A percentile compares a stretch with the other conserved stretches of the same genome.
Evolutionary conservation across 2,888 invertebrate species (phyloP).

Genomic region (Phania funesta): DNA sequence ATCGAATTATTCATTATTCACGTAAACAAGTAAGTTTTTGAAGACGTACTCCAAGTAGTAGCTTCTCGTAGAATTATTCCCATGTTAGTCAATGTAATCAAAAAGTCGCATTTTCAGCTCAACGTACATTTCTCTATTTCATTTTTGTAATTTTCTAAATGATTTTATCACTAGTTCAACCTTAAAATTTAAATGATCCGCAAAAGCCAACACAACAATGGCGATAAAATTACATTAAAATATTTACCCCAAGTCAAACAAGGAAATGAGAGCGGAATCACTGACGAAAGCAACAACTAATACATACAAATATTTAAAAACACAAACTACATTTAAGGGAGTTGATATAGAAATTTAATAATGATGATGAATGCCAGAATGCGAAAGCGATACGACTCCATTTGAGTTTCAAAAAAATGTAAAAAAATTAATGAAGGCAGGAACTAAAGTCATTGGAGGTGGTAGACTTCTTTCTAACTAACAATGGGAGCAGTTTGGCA

Average conservation of each 20-base stretch:
- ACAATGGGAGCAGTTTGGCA: conserved; percentile 52
- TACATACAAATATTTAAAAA: conserved; percentile 5
- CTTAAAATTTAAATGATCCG: conserved; percentile 61
- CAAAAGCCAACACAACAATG: conserved; percentile 45
- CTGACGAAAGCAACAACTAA: conserved; percentile 39
- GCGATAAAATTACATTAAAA: conserved; percentile 64
- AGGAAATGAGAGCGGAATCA: conserved; percentile 65
- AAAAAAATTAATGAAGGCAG: conserved; percentile 50
- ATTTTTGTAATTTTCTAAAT: conserved; percentile 38
- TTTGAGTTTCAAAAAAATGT: conserved; percentile 34
- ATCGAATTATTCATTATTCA: too few relatives aligned
- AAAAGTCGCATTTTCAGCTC: not conserved
- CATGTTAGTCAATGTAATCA: not conserved
- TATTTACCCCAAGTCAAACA: conserved; percentile 48
- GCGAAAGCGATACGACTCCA: conserved; percentile 56
- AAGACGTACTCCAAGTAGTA: not conserved
- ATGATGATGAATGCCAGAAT: conserved; percentile 51
- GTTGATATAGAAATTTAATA: conserved; percentile 49
- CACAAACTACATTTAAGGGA: conserved; percentile 50
- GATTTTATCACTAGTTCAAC: conserved; percentile 59
- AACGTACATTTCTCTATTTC: not conserved
- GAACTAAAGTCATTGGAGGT: conserved; percentile 61
- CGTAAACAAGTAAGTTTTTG: not conserved
- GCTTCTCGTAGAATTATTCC: not conserved
- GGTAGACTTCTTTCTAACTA: conserved; percentile 12